Base-by-base conservation (phyloP, 53 echinoderm and acorn worm species). In the Zoroaster sp. region DNA sequence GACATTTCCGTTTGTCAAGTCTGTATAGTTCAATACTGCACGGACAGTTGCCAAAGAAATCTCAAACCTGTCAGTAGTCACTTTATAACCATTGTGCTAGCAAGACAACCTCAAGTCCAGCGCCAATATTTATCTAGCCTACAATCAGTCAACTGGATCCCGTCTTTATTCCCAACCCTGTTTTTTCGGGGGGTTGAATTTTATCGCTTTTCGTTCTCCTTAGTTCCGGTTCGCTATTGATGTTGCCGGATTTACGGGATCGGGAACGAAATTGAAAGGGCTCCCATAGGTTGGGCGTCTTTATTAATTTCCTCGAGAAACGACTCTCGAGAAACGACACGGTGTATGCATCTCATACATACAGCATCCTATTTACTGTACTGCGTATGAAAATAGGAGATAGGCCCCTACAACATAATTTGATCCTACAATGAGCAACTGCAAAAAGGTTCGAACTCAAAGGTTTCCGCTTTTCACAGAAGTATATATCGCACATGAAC, bases 161-260 rank as follows among this genome's bases (percentile, higher is more conserved):
- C 31, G 9, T 7, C 46, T 9, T 83, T 83, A 40, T 18, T 83
- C 44, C 79, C 18, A 17, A 38, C 17, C 55, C 38, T 23, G 34
- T 35, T 35, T 54, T 63, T 40, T 37, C 53, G 40, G 69, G 23
- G 43, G 83, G 67, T 66, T 33, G 42, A 34, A 67, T 43, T 35
- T 68, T 67, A 69, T 40, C 15, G 69, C 83, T 23, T 30, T 31
- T 40, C 68, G 69, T 70, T 85, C 52, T 71, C 49, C 18, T 35
- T 36, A 18, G 85, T 85, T 85, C 85, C 85, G 85, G 46, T 70
- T 43, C 35, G 85, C 85, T 85, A 85, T 85, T 83, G 69, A 83
- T 69, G 83, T 69, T 83, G 83, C 83, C 83, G 83, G 83, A 67
- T 85, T 71, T 36, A 17, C 11, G 25, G 54, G 35, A 21, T 36